These are phyloP conservation scores for Ennomos quercinarius DNA, from an alignment of 2,888 invertebrate genomes.

Conservation along the genomic window DNA sequence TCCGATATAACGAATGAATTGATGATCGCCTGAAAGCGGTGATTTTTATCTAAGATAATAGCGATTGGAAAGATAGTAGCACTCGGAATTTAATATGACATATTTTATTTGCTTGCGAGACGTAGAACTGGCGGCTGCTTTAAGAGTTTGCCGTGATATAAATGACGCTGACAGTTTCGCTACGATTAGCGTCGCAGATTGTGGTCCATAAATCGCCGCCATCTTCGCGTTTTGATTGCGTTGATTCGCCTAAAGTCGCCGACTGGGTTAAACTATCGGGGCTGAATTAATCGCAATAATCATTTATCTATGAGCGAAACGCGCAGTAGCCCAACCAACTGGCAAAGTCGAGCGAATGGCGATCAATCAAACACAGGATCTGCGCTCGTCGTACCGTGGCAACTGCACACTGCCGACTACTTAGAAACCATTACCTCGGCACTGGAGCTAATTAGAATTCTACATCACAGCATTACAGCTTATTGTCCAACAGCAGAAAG, in stretches of 20 bases:
- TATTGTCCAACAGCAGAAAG: constrained; percentile 55
- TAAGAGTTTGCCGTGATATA: constrained; percentile 12
- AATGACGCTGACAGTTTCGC: constrained; percentile 10
- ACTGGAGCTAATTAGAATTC: constrained; percentile 50
- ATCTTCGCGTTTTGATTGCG: constrained; percentile 19
- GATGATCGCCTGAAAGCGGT: constrained; percentile 76
- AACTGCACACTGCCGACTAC: constrained; percentile 63
- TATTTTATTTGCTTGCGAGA: constrained; percentile 54
- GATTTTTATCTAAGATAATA: constrained; percentile 76
- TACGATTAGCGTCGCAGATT: constrained; percentile 12
- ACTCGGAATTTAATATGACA: constrained; percentile 66
- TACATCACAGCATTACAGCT: constrained; percentile 56
- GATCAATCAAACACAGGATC: constrained; percentile 80
- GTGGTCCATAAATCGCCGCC: constrained; percentile 14
- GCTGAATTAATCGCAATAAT: constrained; percentile 43
- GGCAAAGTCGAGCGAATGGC: constrained; percentile 48
- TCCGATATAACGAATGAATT: constrained; percentile 79
- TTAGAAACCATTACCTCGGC: constrained; percentile 57
- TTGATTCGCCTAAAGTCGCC: constrained; percentile 23
- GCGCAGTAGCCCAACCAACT: constrained; percentile 44
- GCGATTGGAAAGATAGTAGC: constrained; percentile 73
- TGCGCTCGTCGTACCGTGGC: constrained; percentile 76
- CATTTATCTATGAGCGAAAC: constrained; percentile 42
- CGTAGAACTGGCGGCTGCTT: constrained; percentile 10
- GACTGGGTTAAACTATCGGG: constrained; percentile 21